phyloP scores from a whole-genome alignment of 2,113 vertebrate genomes.

The Chaenogobius annularis region DNA sequence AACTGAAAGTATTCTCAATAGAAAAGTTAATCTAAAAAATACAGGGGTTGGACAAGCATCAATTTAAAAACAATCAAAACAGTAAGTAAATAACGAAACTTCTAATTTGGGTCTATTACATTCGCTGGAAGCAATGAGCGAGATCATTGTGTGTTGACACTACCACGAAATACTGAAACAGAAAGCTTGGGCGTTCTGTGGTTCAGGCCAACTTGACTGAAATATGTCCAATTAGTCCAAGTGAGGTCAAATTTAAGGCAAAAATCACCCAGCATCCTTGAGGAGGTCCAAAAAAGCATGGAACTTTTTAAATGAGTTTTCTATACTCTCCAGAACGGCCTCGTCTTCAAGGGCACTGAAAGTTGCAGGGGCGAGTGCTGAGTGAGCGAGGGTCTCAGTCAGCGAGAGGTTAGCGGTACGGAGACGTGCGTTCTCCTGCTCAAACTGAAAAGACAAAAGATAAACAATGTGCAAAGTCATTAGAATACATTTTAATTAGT shows the following conservation, averaged over 20 bases:
- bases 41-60: too few relatives aligned
- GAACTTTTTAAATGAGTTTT: slow-evolving; percentile 92
- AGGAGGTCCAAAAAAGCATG: slow-evolving; percentile 96
- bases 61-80: too few relatives aligned
- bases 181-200: not conserved
- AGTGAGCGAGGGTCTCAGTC: slow-evolving; percentile 79
- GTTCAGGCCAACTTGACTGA: not conserved
- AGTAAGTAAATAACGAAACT: too few relatives aligned
- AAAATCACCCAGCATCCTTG: slow-evolving; percentile 88
- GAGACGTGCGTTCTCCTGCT: slow-evolving; percentile 85
- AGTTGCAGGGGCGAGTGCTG: slow-evolving; percentile 65
- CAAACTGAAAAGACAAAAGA: slow-evolving; percentile 72
- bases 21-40: too few relatives aligned
- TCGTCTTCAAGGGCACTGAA: slow-evolving; percentile 87
- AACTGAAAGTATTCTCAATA: not conserved
- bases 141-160: too few relatives aligned
- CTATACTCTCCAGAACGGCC: slow-evolving; percentile 88
- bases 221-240: too few relatives aligned
- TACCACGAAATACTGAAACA: not conserved
- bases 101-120: too few relatives aligned
- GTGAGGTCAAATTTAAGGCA: too few relatives aligned
- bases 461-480: not conserved
- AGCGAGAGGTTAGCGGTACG: slow-evolving; percentile 83
- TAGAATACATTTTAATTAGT: too few relatives aligned
- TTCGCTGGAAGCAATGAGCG: too few relatives aligned